A percentile compares a stretch with the other conserved stretches of the same genome.
Conservation (phyloP, 1,140 invertebrate species). For the Vollenhovia emeryi region DNA sequence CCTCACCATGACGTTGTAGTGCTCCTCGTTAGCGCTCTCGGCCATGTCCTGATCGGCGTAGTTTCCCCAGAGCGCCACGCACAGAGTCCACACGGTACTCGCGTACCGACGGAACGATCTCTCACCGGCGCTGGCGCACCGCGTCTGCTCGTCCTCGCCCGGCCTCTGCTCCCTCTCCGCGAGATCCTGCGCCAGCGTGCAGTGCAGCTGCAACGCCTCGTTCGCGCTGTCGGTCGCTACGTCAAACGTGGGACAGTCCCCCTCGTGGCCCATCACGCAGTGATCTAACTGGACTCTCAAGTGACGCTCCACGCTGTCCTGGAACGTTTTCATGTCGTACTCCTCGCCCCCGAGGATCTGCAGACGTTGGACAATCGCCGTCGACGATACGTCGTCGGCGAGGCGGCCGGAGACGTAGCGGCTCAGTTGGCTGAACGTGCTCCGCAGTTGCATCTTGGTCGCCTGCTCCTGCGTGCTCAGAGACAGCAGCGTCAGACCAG, state of each 20-base stretch:
- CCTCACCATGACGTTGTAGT: conserved; percentile 85
- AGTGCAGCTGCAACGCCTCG: conserved; percentile 85
- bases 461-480: conserved; percentile 82
- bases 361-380: conserved; percentile 82
- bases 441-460: conserved; percentile 75
- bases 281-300: conserved; percentile 85
- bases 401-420: conserved; percentile 76
- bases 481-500: conserved; percentile 87
- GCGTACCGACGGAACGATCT: conserved; percentile 80
- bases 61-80: conserved; percentile 93
- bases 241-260: conserved; percentile 83
- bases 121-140: not conserved
- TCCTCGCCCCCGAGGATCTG: conserved; percentile 80
- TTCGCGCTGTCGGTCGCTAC: conserved; percentile 75
- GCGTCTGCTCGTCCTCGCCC: conserved; percentile 5
- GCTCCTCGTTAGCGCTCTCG: conserved; percentile 46
- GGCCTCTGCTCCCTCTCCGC: conserved; percentile 68
- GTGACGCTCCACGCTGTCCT: conserved; percentile 85
- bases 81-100: conserved; percentile 91
- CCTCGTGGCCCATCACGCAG: conserved; percentile 82
- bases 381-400: conserved; percentile 76
- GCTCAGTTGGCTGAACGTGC: conserved; percentile 77
- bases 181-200: conserved; percentile 82
- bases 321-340: conserved; percentile 75
- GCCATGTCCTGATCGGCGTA: conserved; percentile 85